phyloP scores from a whole-genome alignment of 2,113 vertebrate genomes.

The Scartelaos histophorus region DNA sequence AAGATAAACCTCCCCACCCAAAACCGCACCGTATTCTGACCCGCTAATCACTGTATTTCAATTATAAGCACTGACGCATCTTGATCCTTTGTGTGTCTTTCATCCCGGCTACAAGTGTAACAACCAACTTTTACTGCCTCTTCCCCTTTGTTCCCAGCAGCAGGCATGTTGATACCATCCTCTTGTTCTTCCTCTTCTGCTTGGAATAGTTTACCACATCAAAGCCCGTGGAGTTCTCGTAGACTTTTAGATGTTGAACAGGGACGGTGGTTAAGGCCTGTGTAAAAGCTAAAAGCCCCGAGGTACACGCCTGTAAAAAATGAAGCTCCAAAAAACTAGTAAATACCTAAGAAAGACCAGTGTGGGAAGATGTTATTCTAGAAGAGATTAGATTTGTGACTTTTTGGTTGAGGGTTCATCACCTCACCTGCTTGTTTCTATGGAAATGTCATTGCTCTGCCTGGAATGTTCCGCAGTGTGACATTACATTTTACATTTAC shows the following conservation, averaged over 20 bases:
- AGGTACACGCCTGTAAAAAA: constrained; percentile 47
- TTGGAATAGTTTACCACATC: constrained; percentile 54
- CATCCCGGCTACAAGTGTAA: constrained; percentile 16
- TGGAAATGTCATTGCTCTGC: no score
- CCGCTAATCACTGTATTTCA: background rate
- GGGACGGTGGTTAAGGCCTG: constrained; percentile 21
- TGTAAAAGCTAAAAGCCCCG: constrained; percentile 52
- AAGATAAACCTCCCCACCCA: constrained; percentile 1
- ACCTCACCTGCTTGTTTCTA: no score
- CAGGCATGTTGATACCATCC: constrained; percentile 50
- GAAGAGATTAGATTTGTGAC: background rate
- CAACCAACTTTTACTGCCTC: constrained; percentile 31
- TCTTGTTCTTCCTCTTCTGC: constrained; percentile 43
- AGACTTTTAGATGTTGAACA: constrained; percentile 29
- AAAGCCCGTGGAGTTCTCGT: constrained; percentile 49
- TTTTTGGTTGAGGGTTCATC: no score
- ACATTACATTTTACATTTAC: no score
- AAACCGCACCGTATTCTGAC: background rate
- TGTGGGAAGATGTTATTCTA: constrained; percentile 15
- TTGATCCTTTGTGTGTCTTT: constrained; percentile 20
- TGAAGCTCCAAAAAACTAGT: constrained; percentile 40
- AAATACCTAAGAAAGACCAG: constrained; percentile 39
- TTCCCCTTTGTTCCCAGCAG: constrained; percentile 44
- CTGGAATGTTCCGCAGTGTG: no score
- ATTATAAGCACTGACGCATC: background rate